Conservation (phyloP, 1,140 invertebrate species). For the Megalopta genalis region DNA sequence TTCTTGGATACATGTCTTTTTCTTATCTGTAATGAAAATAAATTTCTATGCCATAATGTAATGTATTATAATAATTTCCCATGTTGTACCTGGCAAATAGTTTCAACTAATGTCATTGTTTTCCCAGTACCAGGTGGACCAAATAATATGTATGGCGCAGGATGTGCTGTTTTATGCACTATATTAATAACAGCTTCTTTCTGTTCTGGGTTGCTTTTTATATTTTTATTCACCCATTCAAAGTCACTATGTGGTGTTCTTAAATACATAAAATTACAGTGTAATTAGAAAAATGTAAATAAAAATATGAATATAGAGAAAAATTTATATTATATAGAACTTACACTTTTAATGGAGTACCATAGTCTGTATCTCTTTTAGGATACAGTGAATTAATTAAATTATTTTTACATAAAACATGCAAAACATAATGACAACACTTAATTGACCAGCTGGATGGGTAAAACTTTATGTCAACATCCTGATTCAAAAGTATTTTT, state of each 20-base stretch:
- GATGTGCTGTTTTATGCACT: conserved; percentile 78
- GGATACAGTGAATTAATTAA: conserved; percentile 62
- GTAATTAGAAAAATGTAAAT: conserved; percentile 1
- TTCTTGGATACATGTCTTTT: conserved; percentile 74
- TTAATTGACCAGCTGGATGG: conserved; percentile 47
- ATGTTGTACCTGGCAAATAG: conserved; percentile 81
- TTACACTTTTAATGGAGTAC: conserved; percentile 18
- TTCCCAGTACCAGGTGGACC: conserved; percentile 92
- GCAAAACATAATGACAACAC: conserved; percentile 64
- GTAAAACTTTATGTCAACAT: conserved; percentile 58
- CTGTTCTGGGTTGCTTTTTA: conserved; percentile 83
- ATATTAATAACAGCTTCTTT: conserved; percentile 45
- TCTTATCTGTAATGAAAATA: conserved; percentile 68
- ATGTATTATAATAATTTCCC: not conserved
- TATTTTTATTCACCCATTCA: conserved; percentile 85
- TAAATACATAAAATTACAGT: conserved; percentile 8
- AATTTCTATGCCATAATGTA: not conserved
- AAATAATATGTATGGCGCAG: conserved; percentile 88
- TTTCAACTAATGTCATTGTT: conserved; percentile 89
- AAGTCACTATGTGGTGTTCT: conserved; percentile 22
- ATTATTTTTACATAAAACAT: conserved; percentile 43
- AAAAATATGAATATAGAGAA: not conserved
- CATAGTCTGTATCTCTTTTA: not conserved
- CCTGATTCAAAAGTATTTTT: not conserved
- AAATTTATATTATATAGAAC: conserved; percentile 15